These are phyloP conservation scores for Nycticorax nycticorax DNA, from an alignment of 2,113 vertebrate species.

Conservation along the genomic window DNA sequence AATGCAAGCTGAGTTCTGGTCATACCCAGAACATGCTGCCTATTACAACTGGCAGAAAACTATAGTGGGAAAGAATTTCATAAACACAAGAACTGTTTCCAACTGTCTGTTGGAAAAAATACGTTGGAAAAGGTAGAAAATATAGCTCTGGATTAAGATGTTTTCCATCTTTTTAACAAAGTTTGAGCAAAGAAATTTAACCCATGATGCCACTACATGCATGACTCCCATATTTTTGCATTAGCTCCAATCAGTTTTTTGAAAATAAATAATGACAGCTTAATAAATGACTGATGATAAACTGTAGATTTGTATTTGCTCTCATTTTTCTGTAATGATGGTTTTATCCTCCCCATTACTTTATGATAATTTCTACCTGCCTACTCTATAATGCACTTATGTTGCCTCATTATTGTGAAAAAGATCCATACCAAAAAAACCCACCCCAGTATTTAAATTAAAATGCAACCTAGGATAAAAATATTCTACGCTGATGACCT, in stretches of 20 bases:
- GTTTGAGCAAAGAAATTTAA: background rate
- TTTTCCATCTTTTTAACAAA: background rate
- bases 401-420: background rate
- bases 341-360: constrained; percentile 3
- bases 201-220: background rate
- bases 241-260: background rate
- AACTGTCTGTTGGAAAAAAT: background rate
- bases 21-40: background rate
- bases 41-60: background rate
- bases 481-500: constrained; percentile 23
- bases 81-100: background rate
- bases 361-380: constrained; percentile 19
- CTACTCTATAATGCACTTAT: background rate
- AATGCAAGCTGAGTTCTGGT: background rate
- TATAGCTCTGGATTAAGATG: background rate
- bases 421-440: background rate
- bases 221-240: background rate
- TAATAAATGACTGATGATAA: constrained; percentile 2
- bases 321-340: constrained; percentile 5
- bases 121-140: background rate
- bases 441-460: background rate
- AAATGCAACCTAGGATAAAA: constrained; percentile 30
- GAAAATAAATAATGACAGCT: constrained; percentile 13
- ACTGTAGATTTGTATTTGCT: background rate
- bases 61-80: background rate